Percentiles rank a stretch among this genome's conserved stretches.
phyloP scores from a whole-genome alignment of 1,140 invertebrate genomes.

The Cydia pomonella region DNA sequence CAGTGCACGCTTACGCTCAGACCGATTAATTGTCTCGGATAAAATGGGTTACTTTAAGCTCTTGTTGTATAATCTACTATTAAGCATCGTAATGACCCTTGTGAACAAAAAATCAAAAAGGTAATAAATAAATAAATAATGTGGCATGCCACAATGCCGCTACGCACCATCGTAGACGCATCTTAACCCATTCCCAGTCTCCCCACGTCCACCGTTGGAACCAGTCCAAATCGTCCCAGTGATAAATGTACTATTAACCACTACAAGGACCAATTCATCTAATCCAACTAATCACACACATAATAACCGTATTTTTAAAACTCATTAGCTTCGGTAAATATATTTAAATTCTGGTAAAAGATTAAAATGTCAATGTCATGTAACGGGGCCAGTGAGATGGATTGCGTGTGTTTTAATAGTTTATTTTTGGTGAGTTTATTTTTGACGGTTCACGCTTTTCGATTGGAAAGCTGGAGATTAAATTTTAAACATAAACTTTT shows the following conservation, averaged over 20 bases:
- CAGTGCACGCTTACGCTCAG: no score
- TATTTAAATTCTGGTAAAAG: not conserved
- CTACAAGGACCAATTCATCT: not conserved
- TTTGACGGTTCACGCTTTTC: not conserved
- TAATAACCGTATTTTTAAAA: not conserved
- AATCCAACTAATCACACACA: not conserved
- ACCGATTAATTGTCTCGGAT: no score
- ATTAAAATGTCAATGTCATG: constrained; percentile 3
- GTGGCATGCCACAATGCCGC: not conserved
- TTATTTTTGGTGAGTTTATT: constrained; percentile 8
- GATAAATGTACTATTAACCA: constrained; percentile 26
- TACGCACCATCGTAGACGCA: not conserved
- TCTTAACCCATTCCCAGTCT: not conserved
- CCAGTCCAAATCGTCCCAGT: not conserved
- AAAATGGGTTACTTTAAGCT: no score
- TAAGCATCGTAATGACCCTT: no score
- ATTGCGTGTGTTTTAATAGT: not conserved
- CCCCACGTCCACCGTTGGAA: not conserved
- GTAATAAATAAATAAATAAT: no score
- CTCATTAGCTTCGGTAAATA: not conserved
- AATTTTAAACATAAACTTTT: no score
- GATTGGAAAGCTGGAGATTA: not conserved
- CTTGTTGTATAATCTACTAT: no score
- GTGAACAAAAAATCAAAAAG: no score
- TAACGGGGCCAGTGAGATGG: not conserved